Evolutionary conservation across 1,140 invertebrate species (phyloP), one percentile per base, ranked within the genome.

Genomic region (Bicyclus anynana): DNA sequence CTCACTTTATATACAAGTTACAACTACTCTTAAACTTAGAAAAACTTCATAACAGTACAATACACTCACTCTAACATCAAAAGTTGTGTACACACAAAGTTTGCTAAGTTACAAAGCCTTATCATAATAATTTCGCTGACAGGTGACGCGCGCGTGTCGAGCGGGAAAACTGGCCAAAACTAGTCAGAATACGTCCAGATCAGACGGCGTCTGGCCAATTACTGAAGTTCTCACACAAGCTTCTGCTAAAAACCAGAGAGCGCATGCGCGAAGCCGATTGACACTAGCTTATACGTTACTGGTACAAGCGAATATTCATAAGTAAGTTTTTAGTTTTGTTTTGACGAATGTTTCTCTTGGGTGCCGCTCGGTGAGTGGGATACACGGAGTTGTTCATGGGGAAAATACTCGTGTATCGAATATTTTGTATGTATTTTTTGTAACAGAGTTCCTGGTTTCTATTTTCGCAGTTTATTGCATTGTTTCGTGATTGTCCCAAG

Each of bases 241-340:
- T 74, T 73, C 69, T 72, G 72, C 64, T 68, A 67, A 73, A 69
- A 33, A 37, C 52, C 13, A 6, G 49, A 77, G 37, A 42, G 75
- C 83, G 83, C 83, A 81, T 84, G 81, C 80, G 67, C 77, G 52
- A 27, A 53, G 37, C 53, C 65, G 69, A 84, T 84, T 86, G 77
- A 79, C 77, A 84, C 73, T 65, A 78, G 70, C 78, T 81, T 77
- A 72, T 74, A 67, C 67, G 53, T 58, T 73, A 64, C 69, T 53
- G 55, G 61, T 72, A 69, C 58, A 69, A 62, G 65, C 59, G 71
- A 79, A 78, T 83, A 83, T 78, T 84, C 72, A 78, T 75, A 83
- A 84, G 80, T 81, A 78, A 77, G 62, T 78, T 81, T 81, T 77
- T 74, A 78, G 71, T 83, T 83, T 80, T 74, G 71, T 76, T 77